Base-by-base conservation (phyloP, 2,888 invertebrate genomes). In the Eilema depressum region DNA sequence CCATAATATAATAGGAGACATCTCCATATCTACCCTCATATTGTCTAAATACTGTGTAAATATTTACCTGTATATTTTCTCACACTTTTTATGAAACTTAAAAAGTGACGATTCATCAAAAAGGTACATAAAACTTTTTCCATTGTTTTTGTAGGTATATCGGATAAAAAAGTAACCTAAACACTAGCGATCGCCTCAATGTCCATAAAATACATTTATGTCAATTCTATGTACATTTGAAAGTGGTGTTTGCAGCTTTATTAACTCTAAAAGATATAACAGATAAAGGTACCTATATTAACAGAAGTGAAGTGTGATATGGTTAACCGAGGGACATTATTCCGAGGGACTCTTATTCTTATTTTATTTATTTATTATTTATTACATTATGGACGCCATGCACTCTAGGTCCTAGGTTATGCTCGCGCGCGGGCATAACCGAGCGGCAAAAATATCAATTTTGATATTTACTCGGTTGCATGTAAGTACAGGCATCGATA, bases 1-100 rank as follows among this genome's bases (percentile, higher is more conserved):
- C 89, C 89, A 90, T 92, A 91, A 93, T 90, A 94, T 92, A 95
- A 96, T 95, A 94, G 92, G 94, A 90, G 95, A 95, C 93, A 92
- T 95, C 95, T 93, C 95, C 91, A 77, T 82, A 83, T 86, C 84
- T 84, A 87, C 88, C 88, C 89, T 86, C 88, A 85, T 87, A 91
- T 89, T 82, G 83, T 85, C 75, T 83, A 87, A 88, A 85, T 77
- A 85, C 83, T 82, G 74, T 80, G 77, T 83, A 80, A 86, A 86
- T 85, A 85, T 87, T 87, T 83, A 81, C 75, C 71, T 68, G 76
- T 68, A 73, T 76, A 83, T 83, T 87, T 89, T 91, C 90, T 88
- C 91, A 90, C 88, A 86, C 82, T 79, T 82, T 86, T 83, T 82
- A 80, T 70, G 76, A 71, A 74, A 78, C 69, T n/a, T 63, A 70